Evolutionary conservation across 1,140 invertebrate genomes (phyloP).

Genomic region (Brachionus asplanchnoidis): DNA sequence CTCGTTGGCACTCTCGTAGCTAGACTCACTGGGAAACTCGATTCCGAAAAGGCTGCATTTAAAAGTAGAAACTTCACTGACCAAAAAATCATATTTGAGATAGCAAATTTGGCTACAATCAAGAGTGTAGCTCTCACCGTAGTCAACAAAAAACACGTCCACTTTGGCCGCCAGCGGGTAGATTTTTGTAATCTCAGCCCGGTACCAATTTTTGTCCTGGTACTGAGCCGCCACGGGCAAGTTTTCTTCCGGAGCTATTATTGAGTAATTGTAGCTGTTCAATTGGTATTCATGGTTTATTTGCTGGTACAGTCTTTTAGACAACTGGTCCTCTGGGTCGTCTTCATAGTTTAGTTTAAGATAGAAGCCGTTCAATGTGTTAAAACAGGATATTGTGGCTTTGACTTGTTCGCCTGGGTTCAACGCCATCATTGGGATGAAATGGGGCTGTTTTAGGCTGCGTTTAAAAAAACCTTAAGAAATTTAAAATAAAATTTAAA

Average conservation of each 20-base stretch:
- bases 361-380: not conserved
- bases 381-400: not conserved
- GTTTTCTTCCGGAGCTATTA: not conserved
- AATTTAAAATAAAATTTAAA: not conserved
- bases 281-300: not conserved
- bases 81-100: not conserved
- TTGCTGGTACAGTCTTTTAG: not conserved
- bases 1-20: not conserved
- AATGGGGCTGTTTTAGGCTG: not conserved
- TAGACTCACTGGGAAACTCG: not conserved
- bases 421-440: not conserved
- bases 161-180: not conserved
- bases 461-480: not conserved
- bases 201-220: not conserved
- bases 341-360: not conserved
- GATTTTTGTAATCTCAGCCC: not conserved
- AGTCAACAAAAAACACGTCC: constrained; percentile 13
- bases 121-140: not conserved
- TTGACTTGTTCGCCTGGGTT: not conserved
- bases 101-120: not conserved
- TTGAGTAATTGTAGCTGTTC: not conserved
- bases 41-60: constrained; percentile 1
- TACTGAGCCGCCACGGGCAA: not conserved
- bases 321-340: not conserved
- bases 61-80: not conserved